phyloP scores from a whole-genome alignment of 1,140 invertebrate genomes.

The Aricia agestis region DNA sequence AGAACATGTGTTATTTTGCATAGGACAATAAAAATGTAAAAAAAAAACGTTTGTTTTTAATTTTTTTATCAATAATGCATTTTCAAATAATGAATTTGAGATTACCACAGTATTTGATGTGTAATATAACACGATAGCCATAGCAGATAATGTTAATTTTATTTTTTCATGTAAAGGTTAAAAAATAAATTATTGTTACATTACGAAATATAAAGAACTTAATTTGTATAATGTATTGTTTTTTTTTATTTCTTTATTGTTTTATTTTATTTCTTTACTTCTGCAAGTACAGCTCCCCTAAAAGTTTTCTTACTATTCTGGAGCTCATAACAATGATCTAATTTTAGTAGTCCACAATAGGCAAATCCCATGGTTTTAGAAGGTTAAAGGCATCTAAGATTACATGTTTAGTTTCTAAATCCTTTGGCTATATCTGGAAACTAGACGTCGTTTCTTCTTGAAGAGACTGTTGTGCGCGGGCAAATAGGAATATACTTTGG shows the following conservation, averaged over 20 bases:
- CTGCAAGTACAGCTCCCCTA: not conserved
- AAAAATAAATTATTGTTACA: conserved; percentile 70
- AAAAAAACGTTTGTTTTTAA: conserved; percentile 16
- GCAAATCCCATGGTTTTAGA: too few species aligned
- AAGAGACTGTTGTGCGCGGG: conserved; percentile 48
- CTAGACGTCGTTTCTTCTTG: conserved; percentile 30
- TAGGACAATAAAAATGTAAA: conserved; percentile 18
- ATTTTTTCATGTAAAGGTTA: conserved; percentile 53
- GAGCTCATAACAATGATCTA: too few species aligned
- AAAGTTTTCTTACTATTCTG: too few species aligned
- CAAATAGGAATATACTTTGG: conserved; percentile 41
- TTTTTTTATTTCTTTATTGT: conserved; percentile 43
- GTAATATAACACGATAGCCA: conserved; percentile 49
- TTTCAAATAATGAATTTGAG: conserved; percentile 37
- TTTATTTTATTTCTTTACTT: conserved; percentile 40
- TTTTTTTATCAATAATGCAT: conserved; percentile 24
- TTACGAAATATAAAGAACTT: conserved; percentile 67
- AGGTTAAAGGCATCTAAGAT: conserved; percentile 14
- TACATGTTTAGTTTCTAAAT: conserved; percentile 12
- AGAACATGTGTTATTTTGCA: not conserved
- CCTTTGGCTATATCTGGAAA: conserved; percentile 21
- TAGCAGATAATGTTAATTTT: conserved; percentile 56
- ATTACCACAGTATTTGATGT: conserved; percentile 60
- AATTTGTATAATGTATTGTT: conserved; percentile 53
- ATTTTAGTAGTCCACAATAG: too few species aligned